These are phyloP conservation scores for Pagetopsis macropterus DNA, from an alignment of 2,797 vertebrate species.

Conservation along the genomic window DNA sequence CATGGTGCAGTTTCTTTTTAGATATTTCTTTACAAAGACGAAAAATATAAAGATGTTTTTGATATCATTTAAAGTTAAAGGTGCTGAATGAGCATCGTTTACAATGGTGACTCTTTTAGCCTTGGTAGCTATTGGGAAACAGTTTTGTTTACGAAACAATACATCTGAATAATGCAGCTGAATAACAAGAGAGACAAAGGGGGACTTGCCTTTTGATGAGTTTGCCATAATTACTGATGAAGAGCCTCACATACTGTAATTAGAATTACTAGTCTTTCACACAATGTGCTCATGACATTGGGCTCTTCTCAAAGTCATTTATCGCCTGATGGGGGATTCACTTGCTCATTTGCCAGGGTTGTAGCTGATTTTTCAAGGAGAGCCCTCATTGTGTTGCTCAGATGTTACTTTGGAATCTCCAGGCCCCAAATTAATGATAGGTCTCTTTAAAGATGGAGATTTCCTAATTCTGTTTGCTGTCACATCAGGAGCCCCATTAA, in stretches of 20 bases:
- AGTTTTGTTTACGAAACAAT: neutral
- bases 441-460: slow-evolving; percentile 49
- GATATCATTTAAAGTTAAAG: neutral
- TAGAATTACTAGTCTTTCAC: neutral
- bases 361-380: slow-evolving; percentile 23
- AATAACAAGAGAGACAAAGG: slow-evolving; percentile 6
- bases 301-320: slow-evolving; percentile 49
- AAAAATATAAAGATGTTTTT: neutral
- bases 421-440: slow-evolving; percentile 69
- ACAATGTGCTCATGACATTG: slow-evolving; percentile 40
- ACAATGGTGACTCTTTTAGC: neutral
- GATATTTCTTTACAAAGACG: neutral
- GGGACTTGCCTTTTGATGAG: slow-evolving; percentile 23
- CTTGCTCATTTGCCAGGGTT: slow-evolving; percentile 22
- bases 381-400: slow-evolving; percentile 25
- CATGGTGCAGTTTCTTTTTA: slow-evolving; percentile 1
- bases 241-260: slow-evolving; percentile 14
- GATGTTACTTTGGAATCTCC: slow-evolving; percentile 28
- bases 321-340: slow-evolving; percentile 23
- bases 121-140: slow-evolving; percentile 1
- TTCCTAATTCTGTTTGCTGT: slow-evolving; percentile 53
- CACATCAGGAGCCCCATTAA: slow-evolving; percentile 46
- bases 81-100: neutral
- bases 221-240: slow-evolving; percentile 36
- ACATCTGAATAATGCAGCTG: neutral